phyloP scores from a whole-genome alignment of 2,888 invertebrate genomes.

The Gasteruption jaculator region DNA sequence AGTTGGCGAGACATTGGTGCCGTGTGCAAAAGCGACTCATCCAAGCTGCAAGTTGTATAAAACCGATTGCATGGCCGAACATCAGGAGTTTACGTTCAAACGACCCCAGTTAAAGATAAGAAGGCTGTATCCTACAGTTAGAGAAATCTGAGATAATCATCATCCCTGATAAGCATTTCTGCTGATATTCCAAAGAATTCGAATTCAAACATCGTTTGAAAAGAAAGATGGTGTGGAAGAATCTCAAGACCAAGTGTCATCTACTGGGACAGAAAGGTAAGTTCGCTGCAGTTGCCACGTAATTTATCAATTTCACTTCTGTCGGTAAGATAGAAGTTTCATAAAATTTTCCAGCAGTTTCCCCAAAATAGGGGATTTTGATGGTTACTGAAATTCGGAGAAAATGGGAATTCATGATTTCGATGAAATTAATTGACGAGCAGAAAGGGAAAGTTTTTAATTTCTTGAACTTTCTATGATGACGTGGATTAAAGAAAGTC shows the following conservation, averaged over 20 bases:
- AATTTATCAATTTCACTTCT: too few species aligned
- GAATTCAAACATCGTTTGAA: too few species aligned
- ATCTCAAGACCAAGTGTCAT: constrained; percentile 32
- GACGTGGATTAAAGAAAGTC: too few species aligned
- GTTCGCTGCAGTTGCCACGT: constrained; percentile 9
- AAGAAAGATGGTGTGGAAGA: constrained; percentile 38
- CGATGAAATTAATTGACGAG: too few species aligned
- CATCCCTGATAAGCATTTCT: constrained; percentile 17
- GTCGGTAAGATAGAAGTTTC: too few species aligned
- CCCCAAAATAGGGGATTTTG: too few species aligned
- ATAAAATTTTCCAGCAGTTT: too few species aligned
- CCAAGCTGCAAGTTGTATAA: constrained; percentile 27
- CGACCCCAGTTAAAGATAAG: constrained; percentile 4
- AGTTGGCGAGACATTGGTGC: constrained; percentile 26
- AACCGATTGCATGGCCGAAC: constrained; percentile 21
- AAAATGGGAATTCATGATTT: too few species aligned
- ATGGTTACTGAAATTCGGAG: too few species aligned
- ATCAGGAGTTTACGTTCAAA: constrained; percentile 9
- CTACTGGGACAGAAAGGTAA: constrained; percentile 29
- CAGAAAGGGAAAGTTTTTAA: too few species aligned
- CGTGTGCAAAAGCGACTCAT: constrained; percentile 26
- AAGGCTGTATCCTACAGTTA: too few species aligned
- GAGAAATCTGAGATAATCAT: constrained; percentile 1
- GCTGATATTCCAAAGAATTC: constrained; percentile 10
- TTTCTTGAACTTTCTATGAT: too few species aligned